Evolutionary conservation across 64 coral and sea anemone genomes (phyloP), one percentile per base, ranked within the genome.

Genomic region (Orbicella faveolata): DNA sequence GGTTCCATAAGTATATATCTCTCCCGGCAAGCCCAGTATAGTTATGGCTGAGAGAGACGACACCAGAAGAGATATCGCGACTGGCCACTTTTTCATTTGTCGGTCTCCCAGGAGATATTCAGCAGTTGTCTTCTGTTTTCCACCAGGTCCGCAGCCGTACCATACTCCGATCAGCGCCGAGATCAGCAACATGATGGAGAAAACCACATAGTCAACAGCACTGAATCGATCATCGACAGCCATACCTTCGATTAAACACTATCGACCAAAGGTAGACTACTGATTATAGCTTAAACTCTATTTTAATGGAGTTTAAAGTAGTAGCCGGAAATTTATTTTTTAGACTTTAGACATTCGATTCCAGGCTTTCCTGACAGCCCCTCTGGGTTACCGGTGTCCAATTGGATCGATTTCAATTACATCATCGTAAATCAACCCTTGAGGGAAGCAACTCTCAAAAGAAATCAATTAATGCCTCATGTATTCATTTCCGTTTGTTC

Each of bases 1-100:
- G 3, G 83, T 89, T n/a, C 93, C 93, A 53, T 96, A 96, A 7
- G 94, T 96, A 81, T 90, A 96, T 51, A 96, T 96, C 81, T 96
- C 94, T 16, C 86, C 87, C 51, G 93, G 93, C 11, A 94, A 89
- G 6, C 93, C 93, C 2, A 94, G 89, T 2, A 94, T 75, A 3
- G 90, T 92, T 21, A 96, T 96, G 34, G 94, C 94, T 19, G 94
- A 96, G 17, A 96, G 90, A 54, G 92, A 96, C 4, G 94, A 96
- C 59, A 92, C 94, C 3, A 96, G 90, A 13, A 96, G 73, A 18
- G 94, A 96, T 17, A 96, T 92, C 18, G 94, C 94, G 3, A 96
- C 90, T 6, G 94, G 94, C 16, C 75, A 73, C 16, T 84, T 61
- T 19, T 64, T 76, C 94, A 96, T 96, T 63, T 89, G 88, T 37